A percentile compares a stretch with the other conserved stretches of the same genome.
Evolutionary conservation across 2,888 invertebrate species (phyloP).

Genomic region (Nephrotoma appendiculata): DNA sequence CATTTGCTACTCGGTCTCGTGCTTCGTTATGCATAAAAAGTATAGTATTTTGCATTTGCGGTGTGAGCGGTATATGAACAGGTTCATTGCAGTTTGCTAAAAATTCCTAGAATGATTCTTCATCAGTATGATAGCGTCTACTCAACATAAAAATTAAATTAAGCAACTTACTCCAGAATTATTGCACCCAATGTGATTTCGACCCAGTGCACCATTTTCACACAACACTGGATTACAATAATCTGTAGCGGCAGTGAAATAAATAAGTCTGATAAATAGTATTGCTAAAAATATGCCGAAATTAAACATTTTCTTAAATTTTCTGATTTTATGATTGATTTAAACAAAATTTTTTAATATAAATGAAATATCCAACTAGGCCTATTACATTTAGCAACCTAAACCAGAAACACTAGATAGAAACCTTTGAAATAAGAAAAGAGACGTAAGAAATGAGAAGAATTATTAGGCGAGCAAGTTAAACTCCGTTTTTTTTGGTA

Average conservation of each 20-base stretch:
- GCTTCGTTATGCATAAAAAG: not conserved
- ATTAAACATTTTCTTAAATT: not conserved
- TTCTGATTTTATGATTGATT: not conserved
- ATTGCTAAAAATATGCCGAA: not conserved
- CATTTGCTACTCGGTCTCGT: not conserved
- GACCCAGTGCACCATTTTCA: not conserved
- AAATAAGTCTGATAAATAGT: not conserved
- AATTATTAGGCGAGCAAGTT: too few relatives aligned
- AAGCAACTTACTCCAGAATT: not conserved
- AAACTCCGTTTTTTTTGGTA: too few relatives aligned
- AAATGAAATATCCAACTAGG: not conserved
- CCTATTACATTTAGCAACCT: not conserved
- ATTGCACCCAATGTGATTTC: not conserved
- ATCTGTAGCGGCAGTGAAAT: not conserved
- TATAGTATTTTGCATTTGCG: not conserved
- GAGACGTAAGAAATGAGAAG: too few relatives aligned
- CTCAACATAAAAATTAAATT: not conserved
- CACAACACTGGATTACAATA: not conserved
- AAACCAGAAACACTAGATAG: too few relatives aligned
- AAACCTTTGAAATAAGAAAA: too few relatives aligned
- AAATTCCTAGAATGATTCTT: not conserved
- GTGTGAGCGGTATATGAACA: not conserved
- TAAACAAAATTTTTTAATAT: not conserved
- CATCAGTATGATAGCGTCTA: not conserved
- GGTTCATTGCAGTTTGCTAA: not conserved